Evolutionary conservation across 2,888 invertebrate species (phyloP).

Genomic region (Lochmaea crataegi): DNA sequence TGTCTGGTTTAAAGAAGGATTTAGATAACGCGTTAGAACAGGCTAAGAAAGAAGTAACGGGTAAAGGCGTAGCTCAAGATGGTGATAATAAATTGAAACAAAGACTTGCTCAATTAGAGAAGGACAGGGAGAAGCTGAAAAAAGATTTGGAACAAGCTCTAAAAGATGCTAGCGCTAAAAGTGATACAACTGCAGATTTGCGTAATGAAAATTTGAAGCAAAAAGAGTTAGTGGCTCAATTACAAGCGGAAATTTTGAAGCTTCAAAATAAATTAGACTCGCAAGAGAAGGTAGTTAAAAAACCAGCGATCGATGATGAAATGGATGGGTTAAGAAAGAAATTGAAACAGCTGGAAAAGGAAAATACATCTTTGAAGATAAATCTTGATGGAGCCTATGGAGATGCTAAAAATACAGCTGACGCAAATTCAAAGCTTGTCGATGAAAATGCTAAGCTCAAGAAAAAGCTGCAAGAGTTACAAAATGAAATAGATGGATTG

Average conservation of each 20-base stretch:
- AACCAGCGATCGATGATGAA: constrained; percentile 21
- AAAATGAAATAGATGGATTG: constrained; percentile 43
- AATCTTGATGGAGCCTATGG: constrained; percentile 34
- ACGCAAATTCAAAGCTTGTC: constrained; percentile 15
- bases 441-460: constrained; percentile 40
- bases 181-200: constrained; percentile 33
- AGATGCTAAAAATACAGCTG: constrained; percentile 35
- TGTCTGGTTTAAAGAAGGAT: constrained; percentile 38
- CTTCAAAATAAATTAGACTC: constrained; percentile 28
- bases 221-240: constrained; percentile 42
- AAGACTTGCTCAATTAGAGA: constrained; percentile 49
- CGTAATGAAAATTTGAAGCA: constrained; percentile 47
- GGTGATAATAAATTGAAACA: constrained; percentile 49
- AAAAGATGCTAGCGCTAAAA: constrained; percentile 38
- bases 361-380: constrained; percentile 42
- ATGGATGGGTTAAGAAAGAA: constrained; percentile 38
- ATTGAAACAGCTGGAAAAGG: constrained; percentile 37
- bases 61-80: constrained; percentile 42
- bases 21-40: constrained; percentile 42
- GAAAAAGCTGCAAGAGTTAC: constrained; percentile 41
- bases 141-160: constrained; percentile 41
- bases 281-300: constrained; percentile 8
- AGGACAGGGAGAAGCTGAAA: constrained; percentile 43
- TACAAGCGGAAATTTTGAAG: constrained; percentile 45
- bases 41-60: constrained; percentile 33